phyloP scores from a whole-genome alignment of 2,797 vertebrate species.

The Sternotherus odoratus region DNA sequence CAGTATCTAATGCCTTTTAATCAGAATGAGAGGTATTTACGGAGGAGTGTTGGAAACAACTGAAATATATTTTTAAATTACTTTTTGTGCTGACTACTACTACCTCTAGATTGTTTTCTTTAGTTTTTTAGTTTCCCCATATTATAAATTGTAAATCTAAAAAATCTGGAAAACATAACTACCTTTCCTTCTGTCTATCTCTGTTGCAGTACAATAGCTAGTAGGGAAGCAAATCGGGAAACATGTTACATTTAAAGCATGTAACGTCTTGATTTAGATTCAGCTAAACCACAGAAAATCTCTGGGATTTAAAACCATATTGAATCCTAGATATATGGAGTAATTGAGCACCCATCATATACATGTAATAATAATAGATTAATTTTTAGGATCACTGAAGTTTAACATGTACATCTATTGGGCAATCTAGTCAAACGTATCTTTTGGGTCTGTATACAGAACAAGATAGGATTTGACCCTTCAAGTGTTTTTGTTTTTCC shows the following conservation, averaged over 20 bases:
- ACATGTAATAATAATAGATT: not conserved
- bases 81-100: not conserved
- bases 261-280: not conserved
- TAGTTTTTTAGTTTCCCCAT: not conserved
- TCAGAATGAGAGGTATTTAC: not conserved
- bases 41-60: not conserved
- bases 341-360: not conserved
- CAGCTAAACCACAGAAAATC: not conserved
- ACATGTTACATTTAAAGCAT: not conserved
- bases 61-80: too few species aligned
- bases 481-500: not conserved
- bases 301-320: not conserved
- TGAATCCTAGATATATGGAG: not conserved
- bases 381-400: not conserved
- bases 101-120: not conserved
- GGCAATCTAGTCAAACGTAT: not conserved
- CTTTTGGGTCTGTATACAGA: not conserved
- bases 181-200: not conserved
- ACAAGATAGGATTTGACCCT: not conserved
- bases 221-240: not conserved
- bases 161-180: not conserved
- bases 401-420: not conserved
- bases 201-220: not conserved
- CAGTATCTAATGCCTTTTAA: not conserved
- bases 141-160: not conserved